Percentiles rank a stretch among this genome's conserved stretches.
phyloP scores from a whole-genome alignment of 2,888 invertebrate species.

The Trissolcus japonicus region DNA sequence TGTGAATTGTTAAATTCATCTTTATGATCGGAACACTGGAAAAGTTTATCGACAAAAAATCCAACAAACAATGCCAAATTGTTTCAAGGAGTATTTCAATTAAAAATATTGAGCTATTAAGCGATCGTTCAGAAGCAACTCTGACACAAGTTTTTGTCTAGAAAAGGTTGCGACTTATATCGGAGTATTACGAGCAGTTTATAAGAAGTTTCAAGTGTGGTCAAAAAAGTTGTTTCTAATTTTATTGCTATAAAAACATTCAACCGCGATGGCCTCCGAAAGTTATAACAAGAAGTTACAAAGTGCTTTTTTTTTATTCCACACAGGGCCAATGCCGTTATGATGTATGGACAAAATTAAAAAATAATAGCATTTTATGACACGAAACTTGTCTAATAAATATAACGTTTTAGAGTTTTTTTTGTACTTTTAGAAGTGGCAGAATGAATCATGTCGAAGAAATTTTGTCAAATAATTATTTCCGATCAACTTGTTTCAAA shows the following conservation, averaged over 20 bases:
- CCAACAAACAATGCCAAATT: background rate
- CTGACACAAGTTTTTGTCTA: constrained; percentile 11
- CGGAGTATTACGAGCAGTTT: constrained; percentile 39
- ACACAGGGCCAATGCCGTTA: constrained; percentile 8
- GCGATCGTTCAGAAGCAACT: background rate
- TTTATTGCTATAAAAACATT: constrained; percentile 40
- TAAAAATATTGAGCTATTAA: constrained; percentile 16
- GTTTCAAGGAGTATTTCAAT: constrained; percentile 3
- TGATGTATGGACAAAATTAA: constrained; percentile 17
- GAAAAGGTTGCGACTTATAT: constrained; percentile 34
- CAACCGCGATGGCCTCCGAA: constrained; percentile 21
- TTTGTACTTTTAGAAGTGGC: no score
- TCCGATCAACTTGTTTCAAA: no score
- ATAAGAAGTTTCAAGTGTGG: constrained; percentile 35
- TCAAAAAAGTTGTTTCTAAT: constrained; percentile 42
- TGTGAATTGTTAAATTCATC: no score
- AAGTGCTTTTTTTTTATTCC: constrained; percentile 38
- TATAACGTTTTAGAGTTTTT: no score
- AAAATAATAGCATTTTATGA: no score
- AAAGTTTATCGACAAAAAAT: background rate
- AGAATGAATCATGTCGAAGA: no score
- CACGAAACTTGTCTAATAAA: no score
- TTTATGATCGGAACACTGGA: no score
- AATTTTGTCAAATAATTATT: no score
- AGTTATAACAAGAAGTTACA: constrained; percentile 14